A percentile compares a stretch with the other conserved stretches of the same genome.
Conservation (phyloP, 2,113 vertebrate genomes). For the Rhinoderma darwinii region DNA sequence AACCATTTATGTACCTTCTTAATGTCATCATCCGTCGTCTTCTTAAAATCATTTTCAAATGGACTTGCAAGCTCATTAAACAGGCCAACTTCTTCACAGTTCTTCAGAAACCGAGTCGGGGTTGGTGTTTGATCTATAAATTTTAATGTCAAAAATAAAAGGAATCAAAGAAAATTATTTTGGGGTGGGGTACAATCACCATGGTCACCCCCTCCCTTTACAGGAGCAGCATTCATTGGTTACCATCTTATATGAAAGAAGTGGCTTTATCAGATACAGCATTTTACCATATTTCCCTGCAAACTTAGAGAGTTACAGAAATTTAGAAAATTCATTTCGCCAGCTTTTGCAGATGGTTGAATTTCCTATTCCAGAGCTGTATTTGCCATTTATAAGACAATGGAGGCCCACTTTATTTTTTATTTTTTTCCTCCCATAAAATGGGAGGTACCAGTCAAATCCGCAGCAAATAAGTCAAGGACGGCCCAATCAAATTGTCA, state of each 20-base stretch:
- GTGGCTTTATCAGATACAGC: background rate
- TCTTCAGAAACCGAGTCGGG: conserved; percentile 97
- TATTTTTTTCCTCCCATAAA: too few relatives aligned
- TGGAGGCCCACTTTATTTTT: too few relatives aligned
- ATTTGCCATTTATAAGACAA: too few relatives aligned
- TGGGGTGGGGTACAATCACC: too few relatives aligned
- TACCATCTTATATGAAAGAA: background rate
- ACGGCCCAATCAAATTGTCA: background rate
- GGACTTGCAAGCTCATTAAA: conserved; percentile 98
- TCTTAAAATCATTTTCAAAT: conserved; percentile 99
- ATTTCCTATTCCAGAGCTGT: too few relatives aligned
- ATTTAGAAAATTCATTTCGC: too few relatives aligned
- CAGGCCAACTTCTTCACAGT: conserved; percentile 98
- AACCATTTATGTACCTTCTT: conserved; percentile 83
- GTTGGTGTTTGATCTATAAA: conserved; percentile 97
- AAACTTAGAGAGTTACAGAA: too few relatives aligned
- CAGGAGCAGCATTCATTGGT: background rate
- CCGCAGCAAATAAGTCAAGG: background rate
- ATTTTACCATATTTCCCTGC: background rate
- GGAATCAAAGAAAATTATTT: background rate
- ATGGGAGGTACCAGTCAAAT: background rate
- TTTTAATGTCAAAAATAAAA: conserved; percentile 61
- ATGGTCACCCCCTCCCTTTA: too few relatives aligned
- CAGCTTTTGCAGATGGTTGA: too few relatives aligned
- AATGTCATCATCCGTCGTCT: conserved; percentile 93